Conservation (phyloP, 2,888 invertebrate genomes). For the Rotaria sp. region DNA sequence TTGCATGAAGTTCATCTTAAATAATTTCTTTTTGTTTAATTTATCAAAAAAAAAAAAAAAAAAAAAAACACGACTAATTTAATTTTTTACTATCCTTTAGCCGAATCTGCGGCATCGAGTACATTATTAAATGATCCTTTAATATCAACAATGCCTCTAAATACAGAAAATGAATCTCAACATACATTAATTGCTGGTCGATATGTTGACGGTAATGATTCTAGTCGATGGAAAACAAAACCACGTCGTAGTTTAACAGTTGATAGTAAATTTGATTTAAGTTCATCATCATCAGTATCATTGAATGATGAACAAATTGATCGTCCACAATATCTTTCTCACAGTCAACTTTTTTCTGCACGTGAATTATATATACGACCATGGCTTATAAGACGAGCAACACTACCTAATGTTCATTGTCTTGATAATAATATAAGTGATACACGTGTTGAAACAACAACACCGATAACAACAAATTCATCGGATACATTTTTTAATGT, state of each 20-base stretch:
- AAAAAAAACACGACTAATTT: no score
- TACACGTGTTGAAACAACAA: not conserved
- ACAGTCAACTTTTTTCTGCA: not conserved
- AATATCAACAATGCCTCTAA: not conserved
- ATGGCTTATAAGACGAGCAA: not conserved
- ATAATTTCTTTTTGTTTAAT: not conserved
- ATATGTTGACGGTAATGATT: not conserved
- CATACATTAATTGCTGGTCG: conserved; percentile 11
- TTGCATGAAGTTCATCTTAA: not conserved
- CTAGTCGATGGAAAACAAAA: not conserved
- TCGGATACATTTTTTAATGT: not conserved
- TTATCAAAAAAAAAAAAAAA: no score
- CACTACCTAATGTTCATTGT: not conserved
- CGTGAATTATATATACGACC: not conserved
- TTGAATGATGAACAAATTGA: not conserved
- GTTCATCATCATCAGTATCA: not conserved
- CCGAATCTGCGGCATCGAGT: not conserved
- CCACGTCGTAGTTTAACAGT: not conserved
- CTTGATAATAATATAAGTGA: not conserved
- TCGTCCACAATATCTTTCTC: not conserved
- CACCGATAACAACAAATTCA: no score
- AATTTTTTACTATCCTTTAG: not conserved
- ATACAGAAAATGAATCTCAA: not conserved
- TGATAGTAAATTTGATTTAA: not conserved
- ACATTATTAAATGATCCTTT: not conserved